Evolutionary conservation across 2,888 invertebrate genomes (phyloP).

Genomic region (Drosophila tripunctata): DNA sequence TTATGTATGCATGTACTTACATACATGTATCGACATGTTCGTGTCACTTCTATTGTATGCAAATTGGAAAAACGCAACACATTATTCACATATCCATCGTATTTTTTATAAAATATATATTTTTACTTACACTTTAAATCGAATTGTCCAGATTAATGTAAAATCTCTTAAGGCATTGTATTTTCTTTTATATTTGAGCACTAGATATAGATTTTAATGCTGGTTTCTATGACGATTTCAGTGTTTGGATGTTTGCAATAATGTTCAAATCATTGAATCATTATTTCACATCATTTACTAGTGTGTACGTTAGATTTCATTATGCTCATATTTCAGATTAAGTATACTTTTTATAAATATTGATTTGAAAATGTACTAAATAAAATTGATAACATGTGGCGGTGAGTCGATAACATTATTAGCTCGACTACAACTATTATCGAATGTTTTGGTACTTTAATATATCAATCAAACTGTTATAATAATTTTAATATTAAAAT

Average conservation of each 20-base stretch:
- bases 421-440: not conserved
- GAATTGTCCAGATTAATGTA: not conserved
- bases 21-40: conserved; percentile 2
- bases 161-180: not conserved
- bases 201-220: conserved; percentile 6
- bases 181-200: not conserved
- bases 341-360: conserved; percentile 1
- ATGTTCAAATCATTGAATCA: not conserved
- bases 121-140: not conserved
- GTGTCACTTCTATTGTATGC: not conserved
- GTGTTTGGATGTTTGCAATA: conserved; percentile 6
- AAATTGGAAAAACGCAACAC: not conserved
- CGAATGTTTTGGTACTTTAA: not conserved
- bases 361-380: conserved; percentile 13
- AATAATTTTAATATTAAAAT: too few relatives aligned
- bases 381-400: conserved; percentile 8
- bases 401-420: conserved; percentile 3
- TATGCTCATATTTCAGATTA: not conserved
- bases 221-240: not conserved
- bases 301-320: not conserved
- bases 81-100: not conserved
- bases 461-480: not conserved
- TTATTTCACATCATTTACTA: not conserved
- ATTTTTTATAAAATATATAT: not conserved
- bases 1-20: not conserved